Percentiles rank a stretch among this genome's conserved stretches.
These are phyloP conservation scores for Leptinotarsa juncta DNA, from an alignment of 2,888 invertebrate genomes.

Conservation along the genomic window DNA sequence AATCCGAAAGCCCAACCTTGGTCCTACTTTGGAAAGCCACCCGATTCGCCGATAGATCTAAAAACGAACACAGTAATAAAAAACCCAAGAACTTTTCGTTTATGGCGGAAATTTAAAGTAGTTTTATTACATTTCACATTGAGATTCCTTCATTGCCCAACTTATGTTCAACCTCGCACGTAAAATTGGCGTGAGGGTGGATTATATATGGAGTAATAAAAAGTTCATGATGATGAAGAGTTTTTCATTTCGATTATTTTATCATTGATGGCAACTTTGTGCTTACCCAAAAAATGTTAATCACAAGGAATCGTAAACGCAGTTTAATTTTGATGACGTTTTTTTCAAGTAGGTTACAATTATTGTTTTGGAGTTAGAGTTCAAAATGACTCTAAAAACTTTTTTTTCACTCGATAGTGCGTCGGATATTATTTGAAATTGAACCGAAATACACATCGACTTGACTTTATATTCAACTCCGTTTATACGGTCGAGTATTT, in stretches of 20 bases:
- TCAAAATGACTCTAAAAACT: too few relatives aligned
- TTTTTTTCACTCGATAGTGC: too few relatives aligned
- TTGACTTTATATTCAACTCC: too few relatives aligned
- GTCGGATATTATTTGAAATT: too few relatives aligned
- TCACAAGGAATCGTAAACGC: too few relatives aligned
- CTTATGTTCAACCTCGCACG: slow-evolving; percentile 6
- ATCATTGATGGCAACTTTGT: neutral
- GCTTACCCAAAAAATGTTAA: too few relatives aligned
- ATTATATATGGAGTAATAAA: slow-evolving; percentile 8
- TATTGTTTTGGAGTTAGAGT: too few relatives aligned
- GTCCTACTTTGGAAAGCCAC: neutral
- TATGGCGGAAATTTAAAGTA: slow-evolving; percentile 22
- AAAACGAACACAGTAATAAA: slow-evolving; percentile 10
- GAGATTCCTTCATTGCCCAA: slow-evolving; percentile 12
- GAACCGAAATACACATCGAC: too few relatives aligned
- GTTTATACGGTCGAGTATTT: too few relatives aligned
- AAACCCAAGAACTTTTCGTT: slow-evolving; percentile 8
- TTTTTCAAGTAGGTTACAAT: too few relatives aligned
- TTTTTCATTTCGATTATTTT: neutral
- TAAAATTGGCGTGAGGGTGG: slow-evolving; percentile 16
- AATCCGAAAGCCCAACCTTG: neutral
- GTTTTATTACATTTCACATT: slow-evolving; percentile 21
- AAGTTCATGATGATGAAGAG: neutral
- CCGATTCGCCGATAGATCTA: neutral
- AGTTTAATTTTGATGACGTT: too few relatives aligned